Conservation (phyloP, 2,113 vertebrate species). For the Eidolon helvum region DNA sequence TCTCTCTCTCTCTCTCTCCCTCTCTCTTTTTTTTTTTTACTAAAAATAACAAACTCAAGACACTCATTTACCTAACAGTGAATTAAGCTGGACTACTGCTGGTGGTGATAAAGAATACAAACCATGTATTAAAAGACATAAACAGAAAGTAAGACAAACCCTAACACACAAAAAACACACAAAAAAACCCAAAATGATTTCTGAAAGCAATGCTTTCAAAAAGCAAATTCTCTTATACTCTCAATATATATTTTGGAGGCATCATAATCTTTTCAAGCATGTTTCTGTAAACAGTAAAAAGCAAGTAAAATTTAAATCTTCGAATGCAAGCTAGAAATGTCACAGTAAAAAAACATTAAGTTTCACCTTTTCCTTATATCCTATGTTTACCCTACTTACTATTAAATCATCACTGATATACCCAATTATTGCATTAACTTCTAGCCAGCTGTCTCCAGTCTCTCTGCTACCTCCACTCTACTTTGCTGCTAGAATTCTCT, state of each 20-base stretch:
- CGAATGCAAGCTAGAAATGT: background rate
- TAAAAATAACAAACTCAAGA: constrained; percentile 6
- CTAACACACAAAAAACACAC: background rate
- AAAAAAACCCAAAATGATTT: background rate
- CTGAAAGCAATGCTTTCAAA: constrained; percentile 3
- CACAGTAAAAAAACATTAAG: background rate
- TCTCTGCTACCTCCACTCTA: background rate
- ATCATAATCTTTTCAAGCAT: background rate
- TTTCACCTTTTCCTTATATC: background rate
- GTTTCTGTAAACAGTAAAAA: background rate
- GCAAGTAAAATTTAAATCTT: background rate
- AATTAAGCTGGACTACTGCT: background rate
- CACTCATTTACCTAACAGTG: background rate
- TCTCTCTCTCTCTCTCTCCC: background rate
- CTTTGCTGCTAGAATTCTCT: background rate
- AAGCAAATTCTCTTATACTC: background rate
- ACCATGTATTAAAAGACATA: background rate
- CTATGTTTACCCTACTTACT: background rate
- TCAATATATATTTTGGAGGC: background rate
- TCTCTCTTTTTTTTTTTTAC: background rate
- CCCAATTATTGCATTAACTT: background rate
- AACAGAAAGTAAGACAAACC: background rate
- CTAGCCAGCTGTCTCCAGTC: background rate
- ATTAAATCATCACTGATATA: background rate
- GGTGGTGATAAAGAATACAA: background rate